Evolutionary conservation across 2,113 vertebrate species (phyloP), one percentile per base, ranked within the genome.

Genomic region (Rhynchopsitta pachyrhyncha): DNA sequence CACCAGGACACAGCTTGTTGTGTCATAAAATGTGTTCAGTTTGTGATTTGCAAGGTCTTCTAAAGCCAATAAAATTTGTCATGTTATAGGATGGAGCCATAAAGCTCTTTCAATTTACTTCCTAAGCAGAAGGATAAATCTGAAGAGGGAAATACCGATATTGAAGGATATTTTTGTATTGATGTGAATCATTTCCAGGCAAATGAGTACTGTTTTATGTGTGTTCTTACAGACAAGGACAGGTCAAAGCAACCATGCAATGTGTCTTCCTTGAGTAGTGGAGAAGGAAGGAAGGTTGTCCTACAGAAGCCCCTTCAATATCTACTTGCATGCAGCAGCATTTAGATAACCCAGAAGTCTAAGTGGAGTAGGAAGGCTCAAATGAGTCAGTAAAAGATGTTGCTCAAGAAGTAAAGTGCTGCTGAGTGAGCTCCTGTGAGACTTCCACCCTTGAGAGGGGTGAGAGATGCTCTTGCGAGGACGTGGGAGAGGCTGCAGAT

Each of bases 31-130:
- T 10, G 23, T 4, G 18, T 71, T 78, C 55, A 22, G 20, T 33
- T 80, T 57, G 76, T 82, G 69, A 92, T 86, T 84, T 92, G 82
- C 28, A n/a, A 86, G 64, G 60, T 70, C 46, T 86, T 44, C 80
- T 8, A 92, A 90, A 90, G 50, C 31, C 12, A 89, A 68, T 83
- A 63, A 83, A 46, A 67, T 75, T 53, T 35, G 33, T 75, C 33
- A 10, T 60, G 73, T n/a, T 59, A 9, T 39, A 46, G 49, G 46
- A 90, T 60, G 46, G 76, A 91, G 70, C 8, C 14, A 6, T 88
- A 90, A 95, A 93, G 60, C 68, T 22, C 23, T 63, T 95, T 78
- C 88, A 84, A 78, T 78, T 91, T 74, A 42, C 23, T 84, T 78
- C 39, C 55, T 70, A 55, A 77, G 73, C 68, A 86, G 35, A 50